Evolutionary conservation across 2,888 invertebrate genomes (phyloP).

Genomic region (Trachelus iudaicus): DNA sequence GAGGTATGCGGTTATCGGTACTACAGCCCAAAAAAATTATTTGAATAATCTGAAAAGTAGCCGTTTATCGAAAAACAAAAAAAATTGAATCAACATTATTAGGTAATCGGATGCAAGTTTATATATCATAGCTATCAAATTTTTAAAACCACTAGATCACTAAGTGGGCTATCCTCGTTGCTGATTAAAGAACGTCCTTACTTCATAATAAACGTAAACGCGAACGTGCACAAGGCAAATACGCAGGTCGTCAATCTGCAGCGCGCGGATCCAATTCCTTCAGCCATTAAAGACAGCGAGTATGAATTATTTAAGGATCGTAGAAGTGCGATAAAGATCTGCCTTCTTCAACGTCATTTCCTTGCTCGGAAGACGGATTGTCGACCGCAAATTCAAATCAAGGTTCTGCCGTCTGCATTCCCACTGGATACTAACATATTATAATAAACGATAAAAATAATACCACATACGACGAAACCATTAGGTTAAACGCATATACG

Average conservation of each 20-base stretch:
- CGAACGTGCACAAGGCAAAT: neutral
- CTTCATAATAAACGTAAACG: neutral
- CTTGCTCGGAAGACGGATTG: neutral
- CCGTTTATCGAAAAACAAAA: no score
- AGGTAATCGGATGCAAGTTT: no score
- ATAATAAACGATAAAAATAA: neutral
- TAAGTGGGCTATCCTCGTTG: no score
- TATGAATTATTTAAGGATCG: neutral
- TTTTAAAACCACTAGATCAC: no score
- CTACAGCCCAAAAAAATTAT: no score
- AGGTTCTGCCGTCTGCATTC: neutral
- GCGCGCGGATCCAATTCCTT: neutral
- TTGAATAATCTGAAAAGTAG: no score
- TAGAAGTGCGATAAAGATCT: neutral
- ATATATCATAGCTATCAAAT: no score
- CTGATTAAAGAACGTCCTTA: neutral
- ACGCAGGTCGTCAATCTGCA: neutral
- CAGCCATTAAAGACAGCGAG: neutral
- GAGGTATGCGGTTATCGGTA: no score
- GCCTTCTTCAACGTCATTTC: neutral
- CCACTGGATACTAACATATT: neutral
- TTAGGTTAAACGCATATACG: no score
- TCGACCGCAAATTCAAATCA: neutral
- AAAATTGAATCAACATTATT: no score
- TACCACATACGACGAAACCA: no score